Evolutionary conservation across 2,888 invertebrate genomes (phyloP), one percentile per base, ranked within the genome.

Genomic region (Leptogaster cylindrica): DNA sequence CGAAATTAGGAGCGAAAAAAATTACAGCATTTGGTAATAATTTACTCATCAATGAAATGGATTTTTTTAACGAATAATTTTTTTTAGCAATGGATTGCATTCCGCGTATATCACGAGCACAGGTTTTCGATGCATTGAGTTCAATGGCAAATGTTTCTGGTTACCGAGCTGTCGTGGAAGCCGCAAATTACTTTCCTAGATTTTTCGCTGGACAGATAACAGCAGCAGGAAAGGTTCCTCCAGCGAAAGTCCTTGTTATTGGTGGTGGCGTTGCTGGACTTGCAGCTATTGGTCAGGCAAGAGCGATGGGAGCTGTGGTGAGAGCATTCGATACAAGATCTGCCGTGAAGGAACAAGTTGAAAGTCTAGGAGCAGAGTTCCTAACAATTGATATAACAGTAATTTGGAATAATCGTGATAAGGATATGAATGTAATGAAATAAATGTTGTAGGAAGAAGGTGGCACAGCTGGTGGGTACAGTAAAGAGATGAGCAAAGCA

Each of bases 91-190:
- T 95, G 93, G 95, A 95, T 78, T 92, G 91, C 77, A 86, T 95
- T 72, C 95, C 94, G 0, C 85, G 95, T 58, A 94, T 95, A 72
- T 89, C 90, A 71, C 84, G 94, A 70, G 95, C 95, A 16, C 94
- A 95, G 82, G 92, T 92, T 1, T 95, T 93, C 79, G 94, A 95
- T 79, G 94, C 90, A 0, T 84, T 95, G 2, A 92, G 92, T 77
- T 94, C 94, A 0, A 95, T 95, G 95, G 93, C 93, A 0, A 95
- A 95, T 77, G 90, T 95, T 71, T 86, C 92, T 23, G 93, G 94
- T 3, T 95, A 95, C 81, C 86, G 93, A 55, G 93, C 93, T 1
- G 93, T 95, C 10, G 86, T 95, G 25, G 93, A 94, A 82, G 93
- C 94, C 6, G 91, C 94, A 1, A 92, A 92, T 73, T 85, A 93